Conservation (phyloP, 2,797 vertebrate genomes). For the Silurus lanzhouensis region DNA sequence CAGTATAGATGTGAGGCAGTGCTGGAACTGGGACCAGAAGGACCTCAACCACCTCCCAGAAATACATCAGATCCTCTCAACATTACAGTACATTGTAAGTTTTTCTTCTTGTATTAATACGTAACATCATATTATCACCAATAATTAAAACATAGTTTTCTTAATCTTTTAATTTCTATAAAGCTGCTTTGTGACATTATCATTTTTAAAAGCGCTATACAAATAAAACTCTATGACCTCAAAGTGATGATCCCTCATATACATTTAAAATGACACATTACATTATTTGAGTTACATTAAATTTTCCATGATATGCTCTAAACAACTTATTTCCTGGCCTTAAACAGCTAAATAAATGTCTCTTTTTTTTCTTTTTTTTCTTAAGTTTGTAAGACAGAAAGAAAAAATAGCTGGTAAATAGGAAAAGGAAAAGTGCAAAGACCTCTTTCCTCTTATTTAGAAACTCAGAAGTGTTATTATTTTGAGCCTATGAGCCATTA, state of each 20-base stretch:
- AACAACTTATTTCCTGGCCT: neutral
- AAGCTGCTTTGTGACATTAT: no score
- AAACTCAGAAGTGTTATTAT: neutral
- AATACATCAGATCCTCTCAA: constrained; percentile 45
- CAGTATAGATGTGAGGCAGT: constrained; percentile 66
- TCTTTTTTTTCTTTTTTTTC: neutral
- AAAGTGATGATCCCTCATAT: neutral
- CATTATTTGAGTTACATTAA: neutral
- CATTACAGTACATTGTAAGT: constrained; percentile 68
- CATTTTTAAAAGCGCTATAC: no score
- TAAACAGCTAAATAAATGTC: neutral
- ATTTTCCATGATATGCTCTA: neutral
- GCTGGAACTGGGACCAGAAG: constrained; percentile 64
- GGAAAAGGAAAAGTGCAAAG: neutral
- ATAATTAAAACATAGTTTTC: neutral
- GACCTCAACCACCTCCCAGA: constrained; percentile 46
- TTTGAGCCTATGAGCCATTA: neutral
- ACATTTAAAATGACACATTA: neutral
- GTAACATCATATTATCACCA: neutral
- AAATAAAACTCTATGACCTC: neutral
- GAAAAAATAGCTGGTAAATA: neutral
- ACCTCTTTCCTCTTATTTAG: neutral
- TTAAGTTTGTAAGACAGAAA: neutral
- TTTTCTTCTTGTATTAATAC: neutral
- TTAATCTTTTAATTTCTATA: no score